phyloP scores from a whole-genome alignment of 2,113 vertebrate genomes.

The Trogon surrucura region DNA sequence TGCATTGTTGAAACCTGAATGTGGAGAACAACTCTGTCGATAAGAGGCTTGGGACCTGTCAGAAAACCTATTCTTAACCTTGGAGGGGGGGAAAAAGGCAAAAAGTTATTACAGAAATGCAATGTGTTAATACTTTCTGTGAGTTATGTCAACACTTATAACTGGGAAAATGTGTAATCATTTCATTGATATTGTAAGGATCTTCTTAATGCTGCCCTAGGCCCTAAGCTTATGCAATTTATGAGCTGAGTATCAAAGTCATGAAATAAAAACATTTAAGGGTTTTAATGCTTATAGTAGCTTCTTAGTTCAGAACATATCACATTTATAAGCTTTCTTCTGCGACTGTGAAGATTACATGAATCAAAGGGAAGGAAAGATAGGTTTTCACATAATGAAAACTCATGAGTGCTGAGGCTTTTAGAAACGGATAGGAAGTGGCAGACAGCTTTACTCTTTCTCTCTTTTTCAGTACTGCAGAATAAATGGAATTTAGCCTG shows the following conservation, averaged over 20 bases:
- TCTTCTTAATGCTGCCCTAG: background rate
- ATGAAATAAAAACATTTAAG: background rate
- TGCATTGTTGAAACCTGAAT: constrained; percentile 91
- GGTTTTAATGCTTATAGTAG: background rate
- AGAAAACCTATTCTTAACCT: constrained; percentile 93
- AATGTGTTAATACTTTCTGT: background rate
- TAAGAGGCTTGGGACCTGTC: constrained; percentile 89
- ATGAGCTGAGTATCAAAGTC: background rate
- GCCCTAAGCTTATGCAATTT: background rate
- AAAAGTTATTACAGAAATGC: background rate
- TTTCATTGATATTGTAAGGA: background rate
- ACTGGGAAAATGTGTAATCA: background rate
- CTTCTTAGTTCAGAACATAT: background rate
- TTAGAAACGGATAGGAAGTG: background rate
- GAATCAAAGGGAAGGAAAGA: background rate
- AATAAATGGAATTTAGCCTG: background rate
- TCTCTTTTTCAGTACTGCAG: background rate
- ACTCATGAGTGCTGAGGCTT: background rate
- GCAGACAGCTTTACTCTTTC: background rate
- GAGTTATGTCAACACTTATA: background rate
- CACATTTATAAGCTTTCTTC: background rate
- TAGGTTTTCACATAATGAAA: background rate
- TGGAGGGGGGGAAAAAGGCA: background rate
- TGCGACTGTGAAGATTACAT: background rate
- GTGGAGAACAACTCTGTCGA: constrained; percentile 89